Percentiles rank a stretch among this genome's conserved stretches.
phyloP scores from a whole-genome alignment of 2,888 invertebrate genomes.

The Odontothrips loti region DNA sequence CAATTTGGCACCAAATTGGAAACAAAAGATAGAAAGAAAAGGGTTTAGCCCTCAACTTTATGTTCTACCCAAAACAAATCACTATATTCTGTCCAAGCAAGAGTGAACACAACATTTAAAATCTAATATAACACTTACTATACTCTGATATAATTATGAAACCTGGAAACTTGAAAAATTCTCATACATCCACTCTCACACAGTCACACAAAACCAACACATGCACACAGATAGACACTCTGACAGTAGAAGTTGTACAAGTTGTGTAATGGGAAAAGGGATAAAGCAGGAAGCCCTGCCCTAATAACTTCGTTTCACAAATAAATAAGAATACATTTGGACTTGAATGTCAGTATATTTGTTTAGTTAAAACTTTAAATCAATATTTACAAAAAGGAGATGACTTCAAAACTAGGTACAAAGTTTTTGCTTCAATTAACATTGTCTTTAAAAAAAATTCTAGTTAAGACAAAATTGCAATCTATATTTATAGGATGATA shows the following conservation, averaged over 20 bases:
- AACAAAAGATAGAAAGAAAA: neutral
- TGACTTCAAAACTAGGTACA: conserved; percentile 26
- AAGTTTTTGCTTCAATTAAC: neutral
- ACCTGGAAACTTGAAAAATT: neutral
- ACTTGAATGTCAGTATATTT: conserved; percentile 18
- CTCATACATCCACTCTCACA: neutral
- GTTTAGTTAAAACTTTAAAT: conserved; percentile 24
- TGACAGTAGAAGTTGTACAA: neutral
- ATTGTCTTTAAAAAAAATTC: neutral
- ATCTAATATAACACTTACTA: neutral
- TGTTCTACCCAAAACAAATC: neutral
- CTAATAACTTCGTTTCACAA: neutral
- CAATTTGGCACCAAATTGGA: neutral
- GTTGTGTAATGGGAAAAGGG: neutral
- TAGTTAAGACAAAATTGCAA: neutral
- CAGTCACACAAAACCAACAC: neutral
- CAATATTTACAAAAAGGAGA: conserved; percentile 21
- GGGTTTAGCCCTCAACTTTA: neutral
- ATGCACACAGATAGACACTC: neutral
- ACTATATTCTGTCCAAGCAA: neutral
- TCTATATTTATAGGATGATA: neutral
- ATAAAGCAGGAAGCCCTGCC: neutral
- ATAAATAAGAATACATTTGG: conserved; percentile 19
- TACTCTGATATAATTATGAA: neutral
- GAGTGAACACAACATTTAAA: neutral